Conservation (phyloP, 92 coral and sea anemone species). For the Muricea muricata region DNA sequence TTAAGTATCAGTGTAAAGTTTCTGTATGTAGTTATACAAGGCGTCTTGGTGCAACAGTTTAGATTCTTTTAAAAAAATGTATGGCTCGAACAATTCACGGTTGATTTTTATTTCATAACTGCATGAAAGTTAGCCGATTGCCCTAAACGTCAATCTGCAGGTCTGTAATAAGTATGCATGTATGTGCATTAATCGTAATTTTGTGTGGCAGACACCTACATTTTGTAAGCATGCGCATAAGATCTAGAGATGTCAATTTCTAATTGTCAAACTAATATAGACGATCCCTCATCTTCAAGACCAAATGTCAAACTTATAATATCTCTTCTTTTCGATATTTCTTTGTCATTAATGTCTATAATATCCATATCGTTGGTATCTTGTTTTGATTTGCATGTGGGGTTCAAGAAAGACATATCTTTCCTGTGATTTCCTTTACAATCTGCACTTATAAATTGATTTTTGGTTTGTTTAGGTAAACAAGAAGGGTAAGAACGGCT, state of each 20-base stretch:
- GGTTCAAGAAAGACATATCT: neutral
- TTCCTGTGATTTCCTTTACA: neutral
- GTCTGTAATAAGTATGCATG: too few species aligned
- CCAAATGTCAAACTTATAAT: slow-evolving; percentile 18
- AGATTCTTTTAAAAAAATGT: too few species aligned
- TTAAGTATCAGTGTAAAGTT: too few species aligned
- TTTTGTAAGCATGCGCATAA: neutral
- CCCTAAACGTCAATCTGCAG: too few species aligned
- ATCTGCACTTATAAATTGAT: neutral
- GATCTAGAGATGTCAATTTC: neutral
- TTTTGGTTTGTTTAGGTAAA: neutral
- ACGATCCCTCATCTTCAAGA: slow-evolving; percentile 2
- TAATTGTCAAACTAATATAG: slow-evolving; percentile 6
- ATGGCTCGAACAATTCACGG: too few species aligned
- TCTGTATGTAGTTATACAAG: too few species aligned
- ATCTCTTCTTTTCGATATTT: slow-evolving; percentile 1
- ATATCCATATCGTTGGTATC: neutral
- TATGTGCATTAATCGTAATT: too few species aligned
- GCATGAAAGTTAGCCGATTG: too few species aligned
- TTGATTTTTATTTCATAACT: too few species aligned
- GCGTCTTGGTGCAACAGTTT: too few species aligned
- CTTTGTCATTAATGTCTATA: neutral
- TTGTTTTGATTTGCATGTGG: too few species aligned
- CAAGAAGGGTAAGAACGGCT: neutral
- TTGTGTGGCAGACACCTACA: neutral